phyloP scores from a whole-genome alignment of 1,140 invertebrate species.

The Atta colombica region DNA sequence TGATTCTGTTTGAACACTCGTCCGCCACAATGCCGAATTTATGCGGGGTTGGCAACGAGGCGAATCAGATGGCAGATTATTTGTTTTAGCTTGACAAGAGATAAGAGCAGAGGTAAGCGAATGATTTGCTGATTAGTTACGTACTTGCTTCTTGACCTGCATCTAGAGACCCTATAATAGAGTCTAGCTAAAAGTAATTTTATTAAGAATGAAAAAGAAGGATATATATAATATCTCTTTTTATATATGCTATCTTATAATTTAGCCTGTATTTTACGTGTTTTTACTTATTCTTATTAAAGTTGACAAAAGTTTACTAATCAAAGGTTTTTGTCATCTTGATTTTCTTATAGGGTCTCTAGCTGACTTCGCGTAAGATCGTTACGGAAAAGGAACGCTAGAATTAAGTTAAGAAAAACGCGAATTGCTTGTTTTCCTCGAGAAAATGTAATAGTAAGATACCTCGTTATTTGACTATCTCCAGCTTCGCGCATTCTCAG shows the following conservation, averaged over 20 bases:
- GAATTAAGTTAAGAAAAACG: background rate
- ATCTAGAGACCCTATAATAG: too few relatives aligned
- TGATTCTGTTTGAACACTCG: background rate
- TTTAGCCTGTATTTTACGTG: too few relatives aligned
- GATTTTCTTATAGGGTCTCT: too few relatives aligned
- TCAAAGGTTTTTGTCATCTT: too few relatives aligned
- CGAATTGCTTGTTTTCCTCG: background rate
- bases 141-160: background rate
- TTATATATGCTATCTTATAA: too few relatives aligned
- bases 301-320: too few relatives aligned
- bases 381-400: background rate
- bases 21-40: background rate
- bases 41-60: background rate
- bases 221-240: too few relatives aligned
- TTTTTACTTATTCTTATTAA: too few relatives aligned
- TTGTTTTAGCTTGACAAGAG: background rate
- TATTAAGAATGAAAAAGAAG: too few relatives aligned
- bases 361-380: background rate
- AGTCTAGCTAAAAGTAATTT: too few relatives aligned
- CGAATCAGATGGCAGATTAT: conserved; percentile 4
- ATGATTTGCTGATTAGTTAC: conserved; percentile 24
- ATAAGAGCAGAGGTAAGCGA: conserved; percentile 26
- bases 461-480: background rate
- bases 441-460: background rate
- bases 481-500: background rate